Evolutionary conservation across 2,797 vertebrate species (phyloP).

Genomic region (Spatula versicolor): DNA sequence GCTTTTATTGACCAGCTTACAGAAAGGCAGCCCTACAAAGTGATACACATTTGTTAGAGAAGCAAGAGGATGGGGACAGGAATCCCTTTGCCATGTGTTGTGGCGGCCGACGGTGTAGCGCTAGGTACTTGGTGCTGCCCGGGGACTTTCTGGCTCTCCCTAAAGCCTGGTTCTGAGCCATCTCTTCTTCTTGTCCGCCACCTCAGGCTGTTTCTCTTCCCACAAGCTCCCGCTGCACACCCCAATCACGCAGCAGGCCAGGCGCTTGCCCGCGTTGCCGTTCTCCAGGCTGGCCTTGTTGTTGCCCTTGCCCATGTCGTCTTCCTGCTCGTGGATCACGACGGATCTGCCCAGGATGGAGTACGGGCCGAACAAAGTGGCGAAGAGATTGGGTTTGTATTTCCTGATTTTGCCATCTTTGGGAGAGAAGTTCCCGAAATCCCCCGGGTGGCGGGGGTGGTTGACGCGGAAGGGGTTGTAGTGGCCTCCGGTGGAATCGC

Average conservation of each 20-base stretch:
- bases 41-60: background rate
- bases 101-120: background rate
- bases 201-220: slow-evolving; percentile 64
- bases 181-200: slow-evolving; percentile 64
- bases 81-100: background rate
- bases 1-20: slow-evolving; percentile 66
- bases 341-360: slow-evolving; percentile 87
- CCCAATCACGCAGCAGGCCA: slow-evolving; percentile 92
- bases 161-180: background rate
- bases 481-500: slow-evolving; percentile 87
- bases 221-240: slow-evolving; percentile 77
- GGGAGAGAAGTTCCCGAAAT: slow-evolving; percentile 92
- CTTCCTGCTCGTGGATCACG: slow-evolving; percentile 88
- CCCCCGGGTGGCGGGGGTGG: slow-evolving; percentile 91
- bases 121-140: background rate
- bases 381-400: slow-evolving; percentile 59
- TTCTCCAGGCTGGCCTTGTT: slow-evolving; percentile 86
- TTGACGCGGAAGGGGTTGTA: slow-evolving; percentile 85
- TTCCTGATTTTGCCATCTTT: slow-evolving; percentile 81
- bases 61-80: background rate
- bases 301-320: slow-evolving; percentile 90
- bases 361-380: slow-evolving; percentile 80
- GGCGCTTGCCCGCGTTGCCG: slow-evolving; percentile 89
- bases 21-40: background rate
- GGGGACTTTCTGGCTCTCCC: background rate